phyloP scores from a whole-genome alignment of 2,888 invertebrate species.

The Xanthia icteritia region DNA sequence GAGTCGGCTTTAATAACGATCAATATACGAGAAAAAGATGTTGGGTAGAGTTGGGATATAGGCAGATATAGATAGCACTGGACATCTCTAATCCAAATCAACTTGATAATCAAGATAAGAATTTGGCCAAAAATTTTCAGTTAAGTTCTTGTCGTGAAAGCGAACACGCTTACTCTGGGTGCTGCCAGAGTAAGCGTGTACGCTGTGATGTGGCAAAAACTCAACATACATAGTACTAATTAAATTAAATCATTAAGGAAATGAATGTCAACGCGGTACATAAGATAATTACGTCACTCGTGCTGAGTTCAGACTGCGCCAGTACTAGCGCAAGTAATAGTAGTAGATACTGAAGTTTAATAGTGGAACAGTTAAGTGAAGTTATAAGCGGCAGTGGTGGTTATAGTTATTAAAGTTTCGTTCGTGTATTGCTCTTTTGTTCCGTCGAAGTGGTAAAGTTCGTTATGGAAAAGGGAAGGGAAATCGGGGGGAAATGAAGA shows the following conservation, averaged over 20 bases:
- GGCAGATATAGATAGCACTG: background rate
- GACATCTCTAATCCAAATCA: background rate
- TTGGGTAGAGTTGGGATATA: background rate
- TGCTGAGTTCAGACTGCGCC: constrained; percentile 46
- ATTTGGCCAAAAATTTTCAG: background rate
- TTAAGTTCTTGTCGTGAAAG: background rate
- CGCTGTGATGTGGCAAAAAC: background rate
- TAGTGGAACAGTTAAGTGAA: constrained; percentile 41
- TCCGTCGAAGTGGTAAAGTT: constrained; percentile 28
- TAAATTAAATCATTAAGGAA: constrained; percentile 57
- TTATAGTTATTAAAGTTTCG: constrained; percentile 45
- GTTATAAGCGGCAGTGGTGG: constrained; percentile 36
- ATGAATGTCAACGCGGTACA: constrained; percentile 53
- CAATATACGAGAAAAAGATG: background rate
- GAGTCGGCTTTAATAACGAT: background rate
- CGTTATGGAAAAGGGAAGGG: background rate
- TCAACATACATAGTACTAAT: constrained; percentile 42
- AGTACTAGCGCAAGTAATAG: constrained; percentile 44
- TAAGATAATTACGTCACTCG: constrained; percentile 55
- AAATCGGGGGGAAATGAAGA: background rate
- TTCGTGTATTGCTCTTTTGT: constrained; percentile 54
- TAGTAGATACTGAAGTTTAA: constrained; percentile 39
- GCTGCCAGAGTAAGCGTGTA: too few species aligned
- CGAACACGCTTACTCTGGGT: background rate
- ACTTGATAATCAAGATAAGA: background rate